Conservation (phyloP, 2,113 vertebrate species). For the Beaufortia kweichowensis region DNA sequence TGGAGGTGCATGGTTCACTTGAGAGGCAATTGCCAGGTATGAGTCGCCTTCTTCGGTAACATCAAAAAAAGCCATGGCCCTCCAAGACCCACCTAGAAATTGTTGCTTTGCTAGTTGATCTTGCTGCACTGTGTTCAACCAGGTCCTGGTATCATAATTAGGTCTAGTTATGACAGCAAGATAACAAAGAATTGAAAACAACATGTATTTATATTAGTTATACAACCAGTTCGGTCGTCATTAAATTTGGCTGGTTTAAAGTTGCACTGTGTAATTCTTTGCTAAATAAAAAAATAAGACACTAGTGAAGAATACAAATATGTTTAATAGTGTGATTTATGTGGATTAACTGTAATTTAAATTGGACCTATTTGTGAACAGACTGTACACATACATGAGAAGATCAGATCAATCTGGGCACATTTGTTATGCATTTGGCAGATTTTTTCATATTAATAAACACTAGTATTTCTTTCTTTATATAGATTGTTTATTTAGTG, state of each 20-base stretch:
- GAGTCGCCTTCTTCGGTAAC: constrained; percentile 52
- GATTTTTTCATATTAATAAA: no score
- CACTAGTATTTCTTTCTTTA: no score
- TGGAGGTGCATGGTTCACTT: constrained; percentile 52
- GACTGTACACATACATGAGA: no score
- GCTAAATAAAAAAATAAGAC: no score
- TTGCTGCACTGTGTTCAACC: background rate
- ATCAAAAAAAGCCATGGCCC: constrained; percentile 33
- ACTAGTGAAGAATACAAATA: no score
- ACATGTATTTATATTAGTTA: background rate
- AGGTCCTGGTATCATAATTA: background rate
- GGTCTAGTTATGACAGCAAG: background rate
- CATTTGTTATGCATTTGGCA: no score
- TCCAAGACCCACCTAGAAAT: constrained; percentile 1
- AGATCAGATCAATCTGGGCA: no score
- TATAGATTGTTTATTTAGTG: no score
- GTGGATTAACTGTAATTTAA: no score
- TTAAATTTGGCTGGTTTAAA: background rate
- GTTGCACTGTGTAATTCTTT: background rate
- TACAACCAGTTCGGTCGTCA: background rate
- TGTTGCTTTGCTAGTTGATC: background rate
- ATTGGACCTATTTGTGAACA: no score
- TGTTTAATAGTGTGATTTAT: no score
- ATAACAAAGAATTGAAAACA: background rate
- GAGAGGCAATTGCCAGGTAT: constrained; percentile 59